These are phyloP conservation scores for Andrena praecox DNA, from an alignment of 2,888 invertebrate genomes.

Conservation along the genomic window DNA sequence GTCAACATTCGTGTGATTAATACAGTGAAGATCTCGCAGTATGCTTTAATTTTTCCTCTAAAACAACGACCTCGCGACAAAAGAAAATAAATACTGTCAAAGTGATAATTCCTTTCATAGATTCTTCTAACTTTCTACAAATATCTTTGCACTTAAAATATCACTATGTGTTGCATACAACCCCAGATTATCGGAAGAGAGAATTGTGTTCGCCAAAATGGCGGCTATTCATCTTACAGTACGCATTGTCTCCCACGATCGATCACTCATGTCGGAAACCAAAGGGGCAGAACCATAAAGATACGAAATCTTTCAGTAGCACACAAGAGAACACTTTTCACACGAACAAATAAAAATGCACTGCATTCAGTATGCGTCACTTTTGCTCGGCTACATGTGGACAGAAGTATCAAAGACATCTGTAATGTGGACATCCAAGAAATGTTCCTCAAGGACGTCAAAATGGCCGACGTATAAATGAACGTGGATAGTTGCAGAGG, in stretches of 20 bases:
- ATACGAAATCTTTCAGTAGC: background rate
- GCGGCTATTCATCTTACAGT: conserved; percentile 54
- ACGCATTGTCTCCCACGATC: conserved; percentile 25
- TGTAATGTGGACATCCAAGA: background rate
- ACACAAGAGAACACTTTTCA: conserved; percentile 16
- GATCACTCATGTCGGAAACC: conserved; percentile 30
- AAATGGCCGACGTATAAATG: conserved; percentile 71
- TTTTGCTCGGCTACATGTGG: background rate
- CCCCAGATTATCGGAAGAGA: conserved; percentile 3
- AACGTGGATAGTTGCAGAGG: conserved; percentile 12
- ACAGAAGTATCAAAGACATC: conserved; percentile 3
- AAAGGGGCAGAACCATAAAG: background rate
- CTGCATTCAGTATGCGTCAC: conserved; percentile 20
- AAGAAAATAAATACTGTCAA: background rate
- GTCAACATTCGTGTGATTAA: background rate
- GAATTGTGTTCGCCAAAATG: conserved; percentile 67
- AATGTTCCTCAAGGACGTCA: conserved; percentile 61
- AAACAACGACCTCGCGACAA: background rate
- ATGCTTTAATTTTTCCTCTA: background rate
- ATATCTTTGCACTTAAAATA: background rate
- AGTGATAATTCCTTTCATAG: background rate
- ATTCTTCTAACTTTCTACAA: background rate
- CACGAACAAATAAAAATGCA: conserved; percentile 8
- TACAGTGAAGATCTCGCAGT: background rate
- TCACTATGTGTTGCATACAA: conserved; percentile 16